Evolutionary conservation across 2,113 vertebrate species (phyloP), one percentile per base, ranked within the genome.

Genomic region (Clarias batrachus): DNA sequence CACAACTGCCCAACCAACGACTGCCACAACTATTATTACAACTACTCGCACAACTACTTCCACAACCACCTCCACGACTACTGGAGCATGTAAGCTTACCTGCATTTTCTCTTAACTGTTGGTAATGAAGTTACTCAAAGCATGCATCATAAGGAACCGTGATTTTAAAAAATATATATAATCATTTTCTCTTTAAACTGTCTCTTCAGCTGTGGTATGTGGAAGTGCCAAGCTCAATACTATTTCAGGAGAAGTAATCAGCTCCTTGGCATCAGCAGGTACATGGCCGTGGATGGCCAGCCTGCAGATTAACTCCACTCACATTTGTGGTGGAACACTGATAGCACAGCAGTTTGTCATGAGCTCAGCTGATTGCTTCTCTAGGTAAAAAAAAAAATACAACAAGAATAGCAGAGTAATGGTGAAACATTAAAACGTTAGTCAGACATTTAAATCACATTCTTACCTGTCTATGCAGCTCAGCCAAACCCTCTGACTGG

Each of bases 231-330:
- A 63, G 0, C 1, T 71, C 25, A 94, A 92, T 62, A 59, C 77
- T 0, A 84, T 87, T 30, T 9, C 89, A 11, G 9, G 41, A 41
- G 6, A 23, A 8, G 81, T 70, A 14, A 86, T 71, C 60, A 70
- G 4, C 57, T 85, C 87, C 0, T 89, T 91, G 62, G 63, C 23
- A 1, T 33, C 82, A 0, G 77, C 83, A 1, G 91, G 81, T 0
- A 9, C 19, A 2, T 96, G 95, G 95, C 95, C 96, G 0, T 96
- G 95, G 96, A 94, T 96, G 89, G 95, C 93, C 41, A 96, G 95
- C 87, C 80, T 96, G 37, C 94, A 94, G 85, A 48, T 71, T 0
- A 14, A 87, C 0, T 65, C 91, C 0, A 0, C 0, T 0, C 95
- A 96, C 1, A 19, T 94, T 13, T 96, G 95, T 16, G 94, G 93